Evolutionary conservation across 2,888 invertebrate genomes (phyloP).

Genomic region (Saturnia japonica): DNA sequence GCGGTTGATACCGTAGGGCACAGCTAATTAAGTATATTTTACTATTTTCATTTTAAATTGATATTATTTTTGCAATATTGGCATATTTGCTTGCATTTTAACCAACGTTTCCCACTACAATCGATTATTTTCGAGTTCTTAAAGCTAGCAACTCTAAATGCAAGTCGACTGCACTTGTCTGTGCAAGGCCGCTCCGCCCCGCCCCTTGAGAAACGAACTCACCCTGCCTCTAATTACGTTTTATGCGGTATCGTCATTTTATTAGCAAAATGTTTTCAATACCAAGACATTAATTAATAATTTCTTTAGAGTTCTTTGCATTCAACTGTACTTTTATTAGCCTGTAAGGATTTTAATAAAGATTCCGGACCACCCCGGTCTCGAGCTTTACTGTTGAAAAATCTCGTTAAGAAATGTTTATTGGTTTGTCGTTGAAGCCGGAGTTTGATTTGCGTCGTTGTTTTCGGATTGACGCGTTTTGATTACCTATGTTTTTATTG

Average conservation of each 20-base stretch:
- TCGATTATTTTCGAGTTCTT: too few species aligned
- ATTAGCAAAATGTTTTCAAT: conserved; percentile 81
- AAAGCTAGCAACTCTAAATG: neutral
- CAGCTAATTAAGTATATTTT: too few species aligned
- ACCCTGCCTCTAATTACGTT: conserved; percentile 79
- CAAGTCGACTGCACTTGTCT: conserved; percentile 23
- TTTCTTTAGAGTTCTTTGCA: conserved; percentile 79
- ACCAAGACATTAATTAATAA: conserved; percentile 81
- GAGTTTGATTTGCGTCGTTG: conserved; percentile 52
- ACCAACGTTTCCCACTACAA: too few species aligned
- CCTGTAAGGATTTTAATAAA: conserved; percentile 80
- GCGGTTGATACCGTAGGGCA: too few species aligned
- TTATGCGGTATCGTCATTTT: conserved; percentile 81
- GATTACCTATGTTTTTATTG: neutral
- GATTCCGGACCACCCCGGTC: conserved; percentile 77
- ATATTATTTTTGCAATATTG: neutral
- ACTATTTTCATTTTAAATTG: too few species aligned
- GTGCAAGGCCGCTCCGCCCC: conserved; percentile 29
- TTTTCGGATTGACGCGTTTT: conserved; percentile 45
- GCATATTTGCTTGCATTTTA: too few species aligned
- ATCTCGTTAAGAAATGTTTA: conserved; percentile 71
- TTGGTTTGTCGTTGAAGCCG: conserved; percentile 53
- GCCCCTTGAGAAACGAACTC: conserved; percentile 71
- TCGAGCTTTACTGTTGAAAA: conserved; percentile 71
- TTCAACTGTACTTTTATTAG: conserved; percentile 80